Base-by-base conservation (phyloP, 1,140 invertebrate genomes). In the Chymomyza costata region DNA sequence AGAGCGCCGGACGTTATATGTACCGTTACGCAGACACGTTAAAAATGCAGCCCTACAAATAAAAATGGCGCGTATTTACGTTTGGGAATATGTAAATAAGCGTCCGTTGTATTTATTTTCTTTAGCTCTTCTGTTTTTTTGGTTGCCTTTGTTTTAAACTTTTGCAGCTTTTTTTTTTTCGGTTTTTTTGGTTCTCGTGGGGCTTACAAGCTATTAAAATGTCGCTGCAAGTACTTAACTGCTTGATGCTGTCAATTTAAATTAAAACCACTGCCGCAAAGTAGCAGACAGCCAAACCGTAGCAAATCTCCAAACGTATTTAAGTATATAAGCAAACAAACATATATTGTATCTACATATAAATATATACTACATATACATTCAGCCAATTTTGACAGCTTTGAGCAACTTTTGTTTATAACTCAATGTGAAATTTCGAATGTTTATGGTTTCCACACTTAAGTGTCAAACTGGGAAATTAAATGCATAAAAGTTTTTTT, bases 121-220 rank as follows among this genome's bases (percentile, higher is more conserved):
- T 54, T 80, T 54, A 56, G 73, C 61, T n/a, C n/a, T 68, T 56
- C 15, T 46, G n/a, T n/a, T n/a, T n/a, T n/a, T n/a, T n/a, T n/a
- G n/a, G 37, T 52, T 61, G 66, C 64, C 54, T 68, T 63, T 60
- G 80, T 63, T 62, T 63, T 53, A n/a, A n/a, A n/a, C n/a, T n/a
- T n/a, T 15, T 32, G 13, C 13, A n/a, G 11, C 0, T 37, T 52
- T 57, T 44, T 32, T 41, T 52, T 51, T 39, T 56, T 37, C 14
- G 28, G 60, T 54, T 65, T 65, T 65, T 65, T 34, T 39, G 62
- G 44, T 56, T 65, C 73, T 80, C 73, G 18, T 53, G 74, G 74
- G 73, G 73, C 68, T 80, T 80, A 80, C 73, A 80, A 80, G 73
- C 73, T 80, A 80, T 80, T 80, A 80, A 80, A 80, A 80, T 80